Conservation (phyloP, 2,888 invertebrate species). For the Meloe dianella region DNA sequence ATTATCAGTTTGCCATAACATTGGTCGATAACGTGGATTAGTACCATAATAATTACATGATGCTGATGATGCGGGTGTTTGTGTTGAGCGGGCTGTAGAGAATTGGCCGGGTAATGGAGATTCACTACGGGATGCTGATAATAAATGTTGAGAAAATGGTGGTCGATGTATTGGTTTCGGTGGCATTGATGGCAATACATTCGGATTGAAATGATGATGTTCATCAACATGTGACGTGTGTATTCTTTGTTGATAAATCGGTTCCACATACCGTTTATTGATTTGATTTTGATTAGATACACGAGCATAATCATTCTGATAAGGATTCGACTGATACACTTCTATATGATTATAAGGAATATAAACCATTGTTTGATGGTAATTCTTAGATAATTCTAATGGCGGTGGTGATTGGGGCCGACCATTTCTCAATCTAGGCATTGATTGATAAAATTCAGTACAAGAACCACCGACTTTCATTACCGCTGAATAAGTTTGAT, state of each 20-base stretch:
- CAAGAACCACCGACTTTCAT: slow-evolving; percentile 53
- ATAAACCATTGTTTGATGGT: slow-evolving; percentile 72
- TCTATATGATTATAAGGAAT: slow-evolving; percentile 69
- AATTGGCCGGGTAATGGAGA: slow-evolving; percentile 57
- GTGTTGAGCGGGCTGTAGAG: slow-evolving; percentile 56
- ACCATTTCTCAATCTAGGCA: slow-evolving; percentile 56
- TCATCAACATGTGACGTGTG: slow-evolving; percentile 42
- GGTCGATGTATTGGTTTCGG: slow-evolving; percentile 47
- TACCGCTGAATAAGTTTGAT: slow-evolving; percentile 48
- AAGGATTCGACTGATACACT: slow-evolving; percentile 48
- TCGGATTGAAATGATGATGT: slow-evolving; percentile 48
- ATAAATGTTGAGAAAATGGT: slow-evolving; percentile 47
- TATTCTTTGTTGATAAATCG: slow-evolving; percentile 51
- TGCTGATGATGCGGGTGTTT: slow-evolving; percentile 48
- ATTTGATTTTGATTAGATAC: slow-evolving; percentile 57
- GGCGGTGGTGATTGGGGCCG: slow-evolving; percentile 76
- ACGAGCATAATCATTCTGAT: slow-evolving; percentile 51
- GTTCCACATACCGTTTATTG: slow-evolving; percentile 56
- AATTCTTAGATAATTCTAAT: slow-evolving; percentile 64
- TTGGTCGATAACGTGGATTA: slow-evolving; percentile 50
- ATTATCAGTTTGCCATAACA: slow-evolving; percentile 48
- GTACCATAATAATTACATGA: slow-evolving; percentile 50
- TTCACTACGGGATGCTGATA: slow-evolving; percentile 55
- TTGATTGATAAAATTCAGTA: slow-evolving; percentile 52
- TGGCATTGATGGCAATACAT: slow-evolving; percentile 38